phyloP scores from a whole-genome alignment of 2,113 vertebrate genomes.

The Archocentrus centrarchus region DNA sequence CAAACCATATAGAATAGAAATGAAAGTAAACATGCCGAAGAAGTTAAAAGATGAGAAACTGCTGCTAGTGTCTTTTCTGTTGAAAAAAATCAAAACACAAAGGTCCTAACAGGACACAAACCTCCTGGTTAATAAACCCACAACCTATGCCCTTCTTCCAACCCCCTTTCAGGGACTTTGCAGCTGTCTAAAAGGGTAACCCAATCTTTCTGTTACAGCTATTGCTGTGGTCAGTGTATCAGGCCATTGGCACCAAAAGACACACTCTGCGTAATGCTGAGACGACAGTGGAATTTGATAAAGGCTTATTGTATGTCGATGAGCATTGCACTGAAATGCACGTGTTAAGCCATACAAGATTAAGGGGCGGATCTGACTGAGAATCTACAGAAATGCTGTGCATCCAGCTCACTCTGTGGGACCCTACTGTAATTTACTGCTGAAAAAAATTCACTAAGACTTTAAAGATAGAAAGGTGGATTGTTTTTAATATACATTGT shows the following conservation, averaged over 20 bases:
- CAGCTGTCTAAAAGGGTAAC: not conserved
- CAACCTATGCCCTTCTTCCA: not conserved
- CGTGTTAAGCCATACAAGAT: no score
- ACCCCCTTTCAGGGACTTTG: not conserved
- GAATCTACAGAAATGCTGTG: not conserved
- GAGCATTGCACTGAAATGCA: not conserved
- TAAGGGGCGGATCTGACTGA: not conserved
- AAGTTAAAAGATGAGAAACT: not conserved
- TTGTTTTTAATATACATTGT: not conserved
- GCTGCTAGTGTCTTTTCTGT: not conserved
- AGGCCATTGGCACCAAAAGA: not conserved
- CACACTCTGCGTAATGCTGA: not conserved
- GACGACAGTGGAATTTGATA: not conserved
- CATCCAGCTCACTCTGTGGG: not conserved
- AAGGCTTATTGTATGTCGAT: not conserved
- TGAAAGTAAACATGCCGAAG: not conserved
- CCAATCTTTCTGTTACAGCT: not conserved
- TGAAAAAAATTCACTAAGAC: not conserved
- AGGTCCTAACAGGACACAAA: not conserved
- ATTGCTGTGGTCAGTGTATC: not conserved
- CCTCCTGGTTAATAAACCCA: not conserved
- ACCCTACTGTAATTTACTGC: not conserved
- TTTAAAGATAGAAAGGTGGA: not conserved
- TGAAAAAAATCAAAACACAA: not conserved
- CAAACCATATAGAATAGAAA: not conserved